Conservation (phyloP, 2,888 invertebrate species). For the Cataglyphis albicans region DNA sequence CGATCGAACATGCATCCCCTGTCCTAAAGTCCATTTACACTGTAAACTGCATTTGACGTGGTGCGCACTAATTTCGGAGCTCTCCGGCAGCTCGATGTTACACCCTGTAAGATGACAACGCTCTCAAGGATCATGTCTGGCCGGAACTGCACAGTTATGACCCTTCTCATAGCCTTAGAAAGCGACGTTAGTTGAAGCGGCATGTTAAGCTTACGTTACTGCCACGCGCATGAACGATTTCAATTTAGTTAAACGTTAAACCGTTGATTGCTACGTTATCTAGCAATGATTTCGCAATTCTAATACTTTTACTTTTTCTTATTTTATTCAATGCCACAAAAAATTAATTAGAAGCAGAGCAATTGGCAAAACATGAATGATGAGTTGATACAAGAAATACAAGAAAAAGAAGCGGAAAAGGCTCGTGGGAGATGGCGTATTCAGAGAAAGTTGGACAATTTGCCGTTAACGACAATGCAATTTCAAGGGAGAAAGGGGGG, state of each 20-base stretch:
- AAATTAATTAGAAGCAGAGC: neutral
- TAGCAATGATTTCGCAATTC: neutral
- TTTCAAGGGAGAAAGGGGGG: conserved; percentile 13
- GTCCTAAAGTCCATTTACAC: conserved; percentile 45
- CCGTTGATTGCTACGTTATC: neutral
- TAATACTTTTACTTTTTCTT: neutral
- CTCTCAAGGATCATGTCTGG: conserved; percentile 23
- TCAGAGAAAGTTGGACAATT: conserved; percentile 51
- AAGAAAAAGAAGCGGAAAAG: conserved; percentile 21
- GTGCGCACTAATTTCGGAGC: conserved; percentile 45
- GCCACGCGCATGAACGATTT: conserved; percentile 2
- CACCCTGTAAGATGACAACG: conserved; percentile 43
- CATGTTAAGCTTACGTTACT: conserved; percentile 8
- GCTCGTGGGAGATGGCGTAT: neutral
- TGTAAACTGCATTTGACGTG: conserved; percentile 53
- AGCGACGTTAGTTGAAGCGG: conserved; percentile 17
- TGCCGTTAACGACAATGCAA: conserved; percentile 65
- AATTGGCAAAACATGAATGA: neutral
- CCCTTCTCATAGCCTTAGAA: conserved; percentile 21
- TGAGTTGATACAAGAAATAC: neutral
- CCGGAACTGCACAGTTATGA: conserved; percentile 15
- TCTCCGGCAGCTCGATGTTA: conserved; percentile 31
- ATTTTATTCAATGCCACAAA: neutral
- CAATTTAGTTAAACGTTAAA: neutral
- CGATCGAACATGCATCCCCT: conserved; percentile 27